phyloP scores from a whole-genome alignment of 2,888 invertebrate species.

The Synergus itoensis region DNA sequence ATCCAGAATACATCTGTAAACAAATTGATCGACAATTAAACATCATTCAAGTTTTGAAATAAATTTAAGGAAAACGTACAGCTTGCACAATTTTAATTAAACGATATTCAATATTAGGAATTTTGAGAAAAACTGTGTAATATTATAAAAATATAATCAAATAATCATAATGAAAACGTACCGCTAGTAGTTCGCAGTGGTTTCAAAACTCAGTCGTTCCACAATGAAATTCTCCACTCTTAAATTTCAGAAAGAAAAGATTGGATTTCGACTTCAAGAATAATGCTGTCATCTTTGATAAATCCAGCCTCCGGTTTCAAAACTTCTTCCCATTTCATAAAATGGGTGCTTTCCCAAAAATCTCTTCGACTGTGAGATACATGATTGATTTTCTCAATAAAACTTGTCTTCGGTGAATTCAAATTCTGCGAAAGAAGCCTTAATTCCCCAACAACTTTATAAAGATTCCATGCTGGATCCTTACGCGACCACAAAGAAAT shows the following conservation, averaged over 20 bases:
- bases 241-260: neutral
- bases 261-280: neutral
- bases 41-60: neutral
- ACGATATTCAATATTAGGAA: too few species aligned
- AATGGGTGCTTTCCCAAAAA: slow-evolving; percentile 11
- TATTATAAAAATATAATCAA: neutral
- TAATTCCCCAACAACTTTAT: neutral
- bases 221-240: neutral
- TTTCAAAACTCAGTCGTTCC: neutral
- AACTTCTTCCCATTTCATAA: slow-evolving; percentile 10
- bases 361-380: neutral
- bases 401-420: neutral
- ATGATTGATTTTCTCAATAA: neutral
- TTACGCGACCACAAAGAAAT: neutral
- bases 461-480: neutral
- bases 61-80: neutral
- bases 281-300: neutral
- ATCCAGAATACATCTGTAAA: neutral
- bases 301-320: neutral
- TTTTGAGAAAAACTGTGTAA: neutral
- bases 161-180: neutral
- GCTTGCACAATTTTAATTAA: too few species aligned
- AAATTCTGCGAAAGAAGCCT: neutral
- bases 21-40: neutral
- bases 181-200: neutral